Base-by-base conservation (phyloP, 2,888 invertebrate genomes). In the Rugalucina vietnamica region DNA sequence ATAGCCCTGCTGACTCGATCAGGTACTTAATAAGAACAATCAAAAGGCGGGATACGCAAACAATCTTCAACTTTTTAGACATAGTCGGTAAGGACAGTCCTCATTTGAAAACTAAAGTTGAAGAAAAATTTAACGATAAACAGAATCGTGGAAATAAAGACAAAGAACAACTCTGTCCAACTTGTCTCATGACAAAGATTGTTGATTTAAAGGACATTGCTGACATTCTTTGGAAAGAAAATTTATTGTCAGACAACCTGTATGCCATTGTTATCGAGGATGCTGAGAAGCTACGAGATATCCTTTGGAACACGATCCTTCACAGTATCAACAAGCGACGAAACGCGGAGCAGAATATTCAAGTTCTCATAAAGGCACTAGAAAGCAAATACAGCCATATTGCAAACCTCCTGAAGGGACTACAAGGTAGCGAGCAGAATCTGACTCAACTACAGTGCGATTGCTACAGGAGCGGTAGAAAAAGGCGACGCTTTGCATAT, bases 181-280 rank as follows among this genome's bases (percentile, higher is more conserved):
- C 70, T 27, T 81, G 84, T 57, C 49, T 81, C 21, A 78, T 84
- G 75, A 74, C 57, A 37, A 39, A 39, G n/a, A 71, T 71, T 37
- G 80, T 81, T 14, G 78, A 81, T 72, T 65, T 84, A 39, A 84
- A 78, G 54, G 84, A 81, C 50, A 81, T 84, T 32, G 74, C 39
- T 4, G 84, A 84, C 24, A 50, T 10, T 24, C 29, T 84, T 3
- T 80, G 76, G 79, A 24, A 32, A 49, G 69, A 72, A 39, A 54
- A 77, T 0, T 73, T 80, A 0, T 57, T 79, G 12, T 71, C 78
- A 34, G 75, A 70, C 29, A 75, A 78, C n/a, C 14, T 82, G 2
- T 79, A 78, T 49, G 82, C 54, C 8, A 37, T 57, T 43, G 70
- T 82, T 24, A 32, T 54, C 4, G 75, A 75, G 2, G 29, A 69